A percentile compares a stretch with the other conserved stretches of the same genome.
Conservation (phyloP, 2,113 vertebrate genomes). For the Gnathonemus echidnorhynchus region DNA sequence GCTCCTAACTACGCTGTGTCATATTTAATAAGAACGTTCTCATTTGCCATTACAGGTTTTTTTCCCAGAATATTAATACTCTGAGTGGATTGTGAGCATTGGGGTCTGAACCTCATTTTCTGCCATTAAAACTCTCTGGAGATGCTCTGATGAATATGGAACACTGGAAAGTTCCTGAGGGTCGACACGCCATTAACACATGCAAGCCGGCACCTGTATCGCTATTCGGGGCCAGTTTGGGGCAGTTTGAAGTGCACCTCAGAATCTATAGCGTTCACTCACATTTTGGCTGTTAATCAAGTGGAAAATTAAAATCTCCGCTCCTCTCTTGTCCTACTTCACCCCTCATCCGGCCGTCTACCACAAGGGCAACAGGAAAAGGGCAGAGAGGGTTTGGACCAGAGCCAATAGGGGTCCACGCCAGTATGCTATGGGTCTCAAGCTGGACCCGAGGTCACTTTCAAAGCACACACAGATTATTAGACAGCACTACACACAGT, state of each 20-base stretch:
- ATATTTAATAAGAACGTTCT: neutral
- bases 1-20: neutral
- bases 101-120: neutral
- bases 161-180: neutral
- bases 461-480: neutral
- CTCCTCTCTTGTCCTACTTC: neutral
- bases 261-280: conserved; percentile 37
- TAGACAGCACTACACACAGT: neutral
- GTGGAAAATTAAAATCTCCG: conserved; percentile 55
- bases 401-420: neutral
- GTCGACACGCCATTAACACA: neutral
- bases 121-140: neutral
- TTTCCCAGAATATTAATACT: neutral
- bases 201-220: neutral
- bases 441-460: neutral
- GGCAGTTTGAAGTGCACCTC: neutral
- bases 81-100: neutral
- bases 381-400: neutral
- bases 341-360: neutral
- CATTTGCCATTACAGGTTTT: neutral
- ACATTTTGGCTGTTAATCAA: conserved; percentile 58
- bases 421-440: neutral
- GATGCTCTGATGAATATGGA: neutral
- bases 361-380: neutral
- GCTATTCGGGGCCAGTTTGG: neutral